Evolutionary conservation across 2,888 invertebrate species (phyloP).

Genomic region (Chorisops tibialis): DNA sequence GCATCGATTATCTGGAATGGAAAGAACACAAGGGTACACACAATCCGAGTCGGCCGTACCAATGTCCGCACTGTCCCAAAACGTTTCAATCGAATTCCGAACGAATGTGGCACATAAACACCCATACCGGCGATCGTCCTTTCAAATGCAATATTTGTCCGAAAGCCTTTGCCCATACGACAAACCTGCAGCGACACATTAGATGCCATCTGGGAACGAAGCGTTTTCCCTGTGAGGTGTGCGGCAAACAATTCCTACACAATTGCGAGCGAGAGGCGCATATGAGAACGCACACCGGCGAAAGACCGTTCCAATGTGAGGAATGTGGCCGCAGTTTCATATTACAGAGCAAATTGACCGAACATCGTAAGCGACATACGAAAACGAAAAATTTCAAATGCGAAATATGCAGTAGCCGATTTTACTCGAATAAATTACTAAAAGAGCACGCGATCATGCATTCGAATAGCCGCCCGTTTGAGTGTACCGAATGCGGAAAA

Average conservation of each 20-base stretch:
- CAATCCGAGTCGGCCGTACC: not conserved
- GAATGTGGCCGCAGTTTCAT: slow-evolving; percentile 31
- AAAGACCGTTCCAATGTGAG: slow-evolving; percentile 35
- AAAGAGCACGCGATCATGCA: slow-evolving; percentile 9
- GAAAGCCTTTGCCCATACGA: slow-evolving; percentile 32
- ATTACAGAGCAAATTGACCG: slow-evolving; percentile 32
- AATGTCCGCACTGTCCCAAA: slow-evolving; percentile 15
- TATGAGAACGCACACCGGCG: slow-evolving; percentile 35
- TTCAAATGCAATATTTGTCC: slow-evolving; percentile 35
- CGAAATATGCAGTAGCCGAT: slow-evolving; percentile 30
- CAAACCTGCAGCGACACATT: slow-evolving; percentile 32
- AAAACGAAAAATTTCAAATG: slow-evolving; percentile 33
- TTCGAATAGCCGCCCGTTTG: slow-evolving; percentile 6
- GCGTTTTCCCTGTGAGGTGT: slow-evolving; percentile 30
- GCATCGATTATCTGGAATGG: slow-evolving; percentile 10
- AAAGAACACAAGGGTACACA: slow-evolving; percentile 18
- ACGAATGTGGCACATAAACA: slow-evolving; percentile 7
- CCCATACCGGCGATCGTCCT: slow-evolving; percentile 27
- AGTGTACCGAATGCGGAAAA: too few relatives aligned
- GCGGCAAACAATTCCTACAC: slow-evolving; percentile 33
- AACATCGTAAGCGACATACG: slow-evolving; percentile 33
- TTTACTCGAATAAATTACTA: slow-evolving; percentile 14
- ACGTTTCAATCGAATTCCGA: not conserved
- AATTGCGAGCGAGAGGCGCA: slow-evolving; percentile 33
- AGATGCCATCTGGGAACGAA: slow-evolving; percentile 33